Conservation (phyloP, 2,888 invertebrate genomes). For the Trichacis sp. region DNA sequence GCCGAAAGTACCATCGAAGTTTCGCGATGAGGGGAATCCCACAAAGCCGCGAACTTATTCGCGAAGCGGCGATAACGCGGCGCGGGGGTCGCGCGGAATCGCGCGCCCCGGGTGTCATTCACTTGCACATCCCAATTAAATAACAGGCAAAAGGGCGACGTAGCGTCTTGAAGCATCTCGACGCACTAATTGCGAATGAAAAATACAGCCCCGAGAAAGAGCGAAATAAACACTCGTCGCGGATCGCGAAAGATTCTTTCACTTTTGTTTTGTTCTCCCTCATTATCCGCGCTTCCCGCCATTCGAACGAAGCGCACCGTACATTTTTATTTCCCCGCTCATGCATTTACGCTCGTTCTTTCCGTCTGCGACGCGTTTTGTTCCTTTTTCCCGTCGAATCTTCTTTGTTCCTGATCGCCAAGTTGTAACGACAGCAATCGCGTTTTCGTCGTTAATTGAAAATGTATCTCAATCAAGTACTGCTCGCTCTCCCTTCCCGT, state of each 20-base stretch:
- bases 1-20: constrained; percentile 51
- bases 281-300: constrained; percentile 15
- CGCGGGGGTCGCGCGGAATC: constrained; percentile 43
- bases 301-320: constrained; percentile 2
- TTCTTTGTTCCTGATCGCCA: background rate
- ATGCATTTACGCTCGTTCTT: background rate
- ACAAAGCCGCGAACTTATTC: constrained; percentile 56
- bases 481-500: constrained; percentile 17
- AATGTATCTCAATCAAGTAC: constrained; percentile 31
- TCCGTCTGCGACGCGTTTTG: background rate
- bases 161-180: constrained; percentile 64
- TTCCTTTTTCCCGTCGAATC: background rate
- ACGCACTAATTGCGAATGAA: constrained; percentile 64
- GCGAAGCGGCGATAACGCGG: constrained; percentile 53
- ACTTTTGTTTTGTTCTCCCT: constrained; percentile 26
- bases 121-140: constrained; percentile 69
- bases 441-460: constrained; percentile 28
- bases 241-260: constrained; percentile 22
- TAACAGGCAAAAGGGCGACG: constrained; percentile 69
- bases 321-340: background rate
- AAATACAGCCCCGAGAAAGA: constrained; percentile 29
- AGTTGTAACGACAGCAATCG: too few species aligned
- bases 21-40: constrained; percentile 50
- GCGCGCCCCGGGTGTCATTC: constrained; percentile 63
- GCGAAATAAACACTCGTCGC: constrained; percentile 55